phyloP scores from a whole-genome alignment of 2,888 invertebrate genomes.

The Marasmarcha lunaedactyla region DNA sequence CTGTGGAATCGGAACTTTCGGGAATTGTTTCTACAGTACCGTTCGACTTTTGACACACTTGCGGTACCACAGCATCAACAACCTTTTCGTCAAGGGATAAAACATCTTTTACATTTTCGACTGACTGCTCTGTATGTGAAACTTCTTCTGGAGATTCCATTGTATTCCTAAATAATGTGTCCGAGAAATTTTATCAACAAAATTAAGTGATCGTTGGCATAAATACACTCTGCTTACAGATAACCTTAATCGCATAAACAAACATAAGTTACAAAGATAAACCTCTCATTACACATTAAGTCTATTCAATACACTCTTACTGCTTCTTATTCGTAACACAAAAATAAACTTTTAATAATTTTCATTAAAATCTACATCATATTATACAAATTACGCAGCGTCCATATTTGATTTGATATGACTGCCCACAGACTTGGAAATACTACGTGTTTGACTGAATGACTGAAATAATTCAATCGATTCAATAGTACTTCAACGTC shows the following conservation, averaged over 20 bases:
- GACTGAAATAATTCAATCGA: too few relatives aligned
- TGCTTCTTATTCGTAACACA: too few relatives aligned
- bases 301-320: too few relatives aligned
- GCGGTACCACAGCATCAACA: slow-evolving; percentile 23
- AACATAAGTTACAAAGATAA: neutral
- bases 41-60: slow-evolving; percentile 47
- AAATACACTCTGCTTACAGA: neutral
- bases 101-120: slow-evolving; percentile 29
- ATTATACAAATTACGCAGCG: neutral
- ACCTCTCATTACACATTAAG: too few relatives aligned
- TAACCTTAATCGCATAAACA: neutral
- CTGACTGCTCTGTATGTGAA: slow-evolving; percentile 3
- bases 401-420: neutral
- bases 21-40: slow-evolving; percentile 31
- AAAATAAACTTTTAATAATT: too few relatives aligned
- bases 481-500: too few relatives aligned
- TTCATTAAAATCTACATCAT: too few relatives aligned
- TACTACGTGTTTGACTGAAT: neutral
- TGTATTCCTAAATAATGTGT: too few relatives aligned
- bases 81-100: slow-evolving; percentile 22
- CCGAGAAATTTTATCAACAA: too few relatives aligned
- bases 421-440: neutral
- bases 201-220: neutral
- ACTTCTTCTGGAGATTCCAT: too few relatives aligned
- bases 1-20: too few relatives aligned